phyloP scores from a whole-genome alignment of 2,888 invertebrate genomes.

The Tetragnatha montana region DNA sequence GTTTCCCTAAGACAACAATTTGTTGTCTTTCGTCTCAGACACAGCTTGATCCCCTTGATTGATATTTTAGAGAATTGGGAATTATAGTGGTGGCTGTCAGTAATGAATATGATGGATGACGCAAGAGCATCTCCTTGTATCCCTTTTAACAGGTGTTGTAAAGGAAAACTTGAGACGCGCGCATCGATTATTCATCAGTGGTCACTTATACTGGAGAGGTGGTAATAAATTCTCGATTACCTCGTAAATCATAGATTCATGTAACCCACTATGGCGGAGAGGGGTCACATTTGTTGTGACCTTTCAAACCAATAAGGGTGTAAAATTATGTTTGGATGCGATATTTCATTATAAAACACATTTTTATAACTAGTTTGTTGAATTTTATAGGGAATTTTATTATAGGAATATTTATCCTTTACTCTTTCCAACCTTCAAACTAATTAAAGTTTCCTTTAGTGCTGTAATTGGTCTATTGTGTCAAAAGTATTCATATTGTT shows the following conservation, averaged over 20 bases:
- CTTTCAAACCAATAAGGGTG: too few species aligned
- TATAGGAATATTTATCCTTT: too few species aligned
- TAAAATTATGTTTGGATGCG: too few species aligned
- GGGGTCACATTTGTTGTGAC: too few species aligned
- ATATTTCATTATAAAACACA: too few species aligned
- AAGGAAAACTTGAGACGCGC: slow-evolving; percentile 29
- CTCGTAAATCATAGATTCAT: neutral
- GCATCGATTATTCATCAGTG: slow-evolving; percentile 28
- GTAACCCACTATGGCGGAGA: neutral
- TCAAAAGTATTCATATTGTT: too few species aligned
- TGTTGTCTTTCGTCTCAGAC: neutral
- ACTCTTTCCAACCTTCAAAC: too few species aligned
- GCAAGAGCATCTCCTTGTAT: neutral
- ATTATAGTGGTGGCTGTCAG: slow-evolving; percentile 1
- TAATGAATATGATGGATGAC: slow-evolving; percentile 31
- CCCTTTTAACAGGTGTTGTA: slow-evolving; percentile 29
- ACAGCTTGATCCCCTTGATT: slow-evolving; percentile 1
- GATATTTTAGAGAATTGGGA: slow-evolving; percentile 8
- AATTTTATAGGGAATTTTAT: too few species aligned
- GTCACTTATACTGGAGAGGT: neutral
- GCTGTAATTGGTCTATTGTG: too few species aligned
- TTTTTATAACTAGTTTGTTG: too few species aligned
- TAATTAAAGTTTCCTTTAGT: too few species aligned
- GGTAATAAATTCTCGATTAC: neutral
- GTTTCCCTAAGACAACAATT: neutral